phyloP scores from a whole-genome alignment of 2,113 vertebrate genomes.

The Protobothrops flavoviridis region DNA sequence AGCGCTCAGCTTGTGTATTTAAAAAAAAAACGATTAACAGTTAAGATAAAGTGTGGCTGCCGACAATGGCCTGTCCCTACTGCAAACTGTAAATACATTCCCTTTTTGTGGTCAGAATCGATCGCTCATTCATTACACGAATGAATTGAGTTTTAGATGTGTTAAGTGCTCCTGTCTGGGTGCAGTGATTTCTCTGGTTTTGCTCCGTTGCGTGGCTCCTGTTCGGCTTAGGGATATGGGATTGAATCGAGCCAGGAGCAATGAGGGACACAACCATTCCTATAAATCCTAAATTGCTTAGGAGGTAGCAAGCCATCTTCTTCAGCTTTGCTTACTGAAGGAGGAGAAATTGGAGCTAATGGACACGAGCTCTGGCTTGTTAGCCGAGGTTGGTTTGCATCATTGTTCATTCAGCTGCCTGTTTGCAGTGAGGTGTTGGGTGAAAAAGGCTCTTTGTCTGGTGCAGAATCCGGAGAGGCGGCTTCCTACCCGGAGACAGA shows the following conservation, averaged over 20 bases:
- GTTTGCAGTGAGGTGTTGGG: neutral
- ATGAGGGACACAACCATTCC: neutral
- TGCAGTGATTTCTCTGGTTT: conserved; percentile 40
- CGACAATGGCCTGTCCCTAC: neutral
- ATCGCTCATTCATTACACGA: neutral
- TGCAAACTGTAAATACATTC: neutral
- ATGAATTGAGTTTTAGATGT: neutral
- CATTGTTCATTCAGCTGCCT: neutral
- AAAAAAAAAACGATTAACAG: neutral
- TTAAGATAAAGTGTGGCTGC: neutral
- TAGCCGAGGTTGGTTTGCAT: conserved; percentile 18
- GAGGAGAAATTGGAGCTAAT: conserved; percentile 26
- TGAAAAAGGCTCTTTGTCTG: conserved; percentile 21
- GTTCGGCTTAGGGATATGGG: conserved; percentile 26
- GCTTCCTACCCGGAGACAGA: conserved; percentile 6
- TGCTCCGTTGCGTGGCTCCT: conserved; percentile 60
- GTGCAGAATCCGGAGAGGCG: neutral
- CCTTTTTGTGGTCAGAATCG: neutral
- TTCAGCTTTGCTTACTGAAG: conserved; percentile 25
- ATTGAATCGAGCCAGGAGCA: neutral
- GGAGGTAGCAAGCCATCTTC: conserved; percentile 41
- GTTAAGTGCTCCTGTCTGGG: conserved; percentile 6
- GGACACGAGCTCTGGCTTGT: conserved; percentile 26
- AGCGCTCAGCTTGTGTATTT: neutral
- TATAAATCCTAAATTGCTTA: conserved; percentile 42